Conservation (phyloP, 2,888 invertebrate genomes). For the Conus canariensis region DNA sequence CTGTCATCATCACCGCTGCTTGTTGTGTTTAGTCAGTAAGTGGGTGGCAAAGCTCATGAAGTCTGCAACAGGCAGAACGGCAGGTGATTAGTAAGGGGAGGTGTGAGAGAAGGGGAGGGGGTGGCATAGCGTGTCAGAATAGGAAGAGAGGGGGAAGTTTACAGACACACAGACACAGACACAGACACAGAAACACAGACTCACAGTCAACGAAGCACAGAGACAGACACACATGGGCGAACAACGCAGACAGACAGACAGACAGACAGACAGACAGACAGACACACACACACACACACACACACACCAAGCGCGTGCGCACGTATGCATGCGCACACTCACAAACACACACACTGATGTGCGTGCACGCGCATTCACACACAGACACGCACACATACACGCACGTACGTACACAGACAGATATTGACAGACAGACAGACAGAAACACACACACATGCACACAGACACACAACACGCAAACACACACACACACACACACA, state of each 20-base stretch:
- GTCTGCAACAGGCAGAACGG: not conserved
- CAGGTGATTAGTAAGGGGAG: not conserved
- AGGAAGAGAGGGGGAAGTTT: too few relatives aligned
- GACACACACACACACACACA: not conserved
- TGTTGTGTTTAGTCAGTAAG: not conserved
- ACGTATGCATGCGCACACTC: too few relatives aligned
- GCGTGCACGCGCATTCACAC: too few relatives aligned
- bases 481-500: too few relatives aligned
- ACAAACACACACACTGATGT: too few relatives aligned
- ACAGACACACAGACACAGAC: too few relatives aligned
- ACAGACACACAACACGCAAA: too few relatives aligned
- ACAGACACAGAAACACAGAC: too few relatives aligned
- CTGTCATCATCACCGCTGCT: not conserved
- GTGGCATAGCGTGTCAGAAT: not conserved
- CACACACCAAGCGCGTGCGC: not conserved
- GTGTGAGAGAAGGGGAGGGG: not conserved
- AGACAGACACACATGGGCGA: too few relatives aligned
- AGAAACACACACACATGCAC: not conserved
- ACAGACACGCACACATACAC: not conserved
- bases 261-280: not conserved
- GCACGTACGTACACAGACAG: not conserved
- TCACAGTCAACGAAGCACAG: too few relatives aligned
- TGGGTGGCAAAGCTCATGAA: conserved; percentile 17
- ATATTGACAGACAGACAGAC: not conserved
- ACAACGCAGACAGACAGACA: too few relatives aligned